Conservation (phyloP, 1,140 invertebrate genomes). For the Sogatella furcifera region DNA sequence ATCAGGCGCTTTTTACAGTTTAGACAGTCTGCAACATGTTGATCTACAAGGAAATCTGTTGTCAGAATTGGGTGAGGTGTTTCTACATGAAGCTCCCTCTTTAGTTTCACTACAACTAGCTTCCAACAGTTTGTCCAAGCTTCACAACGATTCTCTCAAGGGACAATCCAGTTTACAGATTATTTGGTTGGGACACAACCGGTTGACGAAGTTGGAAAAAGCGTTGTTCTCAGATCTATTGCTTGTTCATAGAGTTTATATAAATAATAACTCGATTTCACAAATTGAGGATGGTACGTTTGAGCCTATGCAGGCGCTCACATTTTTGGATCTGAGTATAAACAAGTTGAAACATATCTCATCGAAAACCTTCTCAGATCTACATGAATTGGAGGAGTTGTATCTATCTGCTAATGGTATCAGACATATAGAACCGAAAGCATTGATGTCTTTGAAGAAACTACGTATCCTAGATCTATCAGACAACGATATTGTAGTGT, state of each 20-base stretch:
- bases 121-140: constrained; percentile 61
- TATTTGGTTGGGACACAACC: constrained; percentile 77
- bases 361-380: constrained; percentile 49
- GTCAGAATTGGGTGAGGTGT: constrained; percentile 65
- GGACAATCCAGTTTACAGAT: constrained; percentile 72
- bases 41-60: constrained; percentile 77
- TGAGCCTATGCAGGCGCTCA: constrained; percentile 56
- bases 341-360: constrained; percentile 56
- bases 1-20: constrained; percentile 65
- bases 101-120: constrained; percentile 77
- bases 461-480: constrained; percentile 49
- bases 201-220: constrained; percentile 56
- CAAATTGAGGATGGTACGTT: constrained; percentile 71
- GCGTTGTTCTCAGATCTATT: constrained; percentile 62
- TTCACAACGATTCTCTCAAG: constrained; percentile 66
- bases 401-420: constrained; percentile 48
- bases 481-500: constrained; percentile 41
- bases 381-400: constrained; percentile 54
- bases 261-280: constrained; percentile 72
- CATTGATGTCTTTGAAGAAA: constrained; percentile 45
- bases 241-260: constrained; percentile 62
- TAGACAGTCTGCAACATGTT: constrained; percentile 76
- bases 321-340: constrained; percentile 65
- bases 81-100: constrained; percentile 58
- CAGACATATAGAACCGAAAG: constrained; percentile 41